Base-by-base conservation (phyloP, 2,113 vertebrate species). In the Bufo bufo region DNA sequence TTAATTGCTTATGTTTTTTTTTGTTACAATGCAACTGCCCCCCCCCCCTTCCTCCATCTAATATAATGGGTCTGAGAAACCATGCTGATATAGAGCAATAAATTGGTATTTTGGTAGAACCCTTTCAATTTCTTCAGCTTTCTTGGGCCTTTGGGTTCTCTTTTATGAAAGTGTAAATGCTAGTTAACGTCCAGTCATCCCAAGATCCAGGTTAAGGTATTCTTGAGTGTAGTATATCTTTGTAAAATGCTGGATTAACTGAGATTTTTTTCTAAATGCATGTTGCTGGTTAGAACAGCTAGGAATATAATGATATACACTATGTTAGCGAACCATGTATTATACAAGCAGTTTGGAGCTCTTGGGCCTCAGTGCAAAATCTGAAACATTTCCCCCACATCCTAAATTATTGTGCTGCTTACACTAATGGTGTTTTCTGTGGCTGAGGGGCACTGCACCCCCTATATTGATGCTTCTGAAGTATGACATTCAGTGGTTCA, bases 131-230 rank as follows among this genome's bases (percentile, higher is more conserved):
- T 52, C n/a, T 79, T 52, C 3, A 78, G 77, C 17, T 79, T 80
- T 80, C 23, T 33, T 43, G 43, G 52, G 52, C 77, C 54, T 80
- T 80, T 80, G 77, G 77, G 77, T 56, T 80, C n/a, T 8, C n/a
- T 58, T 80, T 80, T 80, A 80, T 43, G 14, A 80, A 80, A 17
- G 77, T 80, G 54, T 59, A 59, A 80, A 80, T 58, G 77, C 1
- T 17, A 59, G 14, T 80, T 80, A 52, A 52, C 50, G 12, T 80
- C 12, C 17, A 4, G 72, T 49, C 8, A 50, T 75, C 33, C 33
- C 33, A 1, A 33, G 33, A 33, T 33, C 45, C 17, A 50, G 47
- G 69, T 4, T 72, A 1, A 72, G 2, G 66, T 43, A 3, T 71
- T 33, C 23, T 71, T 43, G 0, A 75, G 72, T 50, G 17, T 10